Base-by-base conservation (phyloP, 2,797 vertebrate genomes). In the Pteronotus mesoamericanus region DNA sequence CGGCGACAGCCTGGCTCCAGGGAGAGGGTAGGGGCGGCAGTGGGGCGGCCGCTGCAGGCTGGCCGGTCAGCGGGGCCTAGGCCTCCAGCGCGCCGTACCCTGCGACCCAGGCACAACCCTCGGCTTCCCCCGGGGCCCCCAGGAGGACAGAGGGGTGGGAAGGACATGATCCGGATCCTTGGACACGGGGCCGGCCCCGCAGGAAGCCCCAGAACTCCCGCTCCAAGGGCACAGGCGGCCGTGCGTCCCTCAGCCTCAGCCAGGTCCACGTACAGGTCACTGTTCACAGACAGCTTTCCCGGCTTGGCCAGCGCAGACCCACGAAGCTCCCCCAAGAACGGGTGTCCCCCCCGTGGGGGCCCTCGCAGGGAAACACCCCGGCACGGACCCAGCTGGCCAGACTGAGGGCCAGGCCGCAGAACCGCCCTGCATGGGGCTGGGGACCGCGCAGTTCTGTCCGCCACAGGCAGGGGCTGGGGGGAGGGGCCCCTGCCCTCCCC, bases 241-340 rank as follows among this genome's bases (percentile, higher is more conserved):
- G 69, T 21, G 5, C 11, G 11, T 2, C 1, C 2, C 53, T 32
- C 6, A 4, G 53, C 69, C 24, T 42, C 21, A 1, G 22, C 24
- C 0, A 0, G n/a, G 15, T 12, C 80, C 69, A 42, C 1, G n/a
- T 4, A 0, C 1, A 0, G 1, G 51, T 24, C 69, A 48, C 57
- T 44, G 48, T 59, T 77, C 7, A 2, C 5, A 7, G 48, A 11
- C 18, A 0, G 22, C 68, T 3, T 51, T n/a, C 51, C 75, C 24
- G 51, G n/a, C 32, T 22, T 6, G 22, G 82, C 48, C 61, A 82
- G 53, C 55, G 34, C 37, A 21, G n/a, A 42, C 29, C 16, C 21
- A 11, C n/a, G 53, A 10, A 37, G 51, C n/a, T 9, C 22, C 51
- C 16, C 18, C 6, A 6, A 19, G 26, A 9, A 44, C 42, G 2